Evolutionary conservation across 1,140 invertebrate species (phyloP).

Genomic region (Babylonia areolata): DNA sequence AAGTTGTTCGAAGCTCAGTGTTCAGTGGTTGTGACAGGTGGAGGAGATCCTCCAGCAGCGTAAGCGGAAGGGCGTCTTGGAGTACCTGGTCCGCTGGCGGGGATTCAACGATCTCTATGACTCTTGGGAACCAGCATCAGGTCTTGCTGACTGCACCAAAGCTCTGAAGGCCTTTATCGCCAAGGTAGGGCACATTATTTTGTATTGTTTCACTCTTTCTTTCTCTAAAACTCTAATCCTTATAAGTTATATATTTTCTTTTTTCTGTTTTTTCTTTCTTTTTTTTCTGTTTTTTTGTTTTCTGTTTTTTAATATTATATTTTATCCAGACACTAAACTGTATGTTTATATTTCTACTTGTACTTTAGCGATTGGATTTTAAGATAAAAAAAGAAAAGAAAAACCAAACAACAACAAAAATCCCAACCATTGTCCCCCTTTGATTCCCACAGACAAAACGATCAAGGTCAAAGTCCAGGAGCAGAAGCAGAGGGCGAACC

Average conservation of each 20-base stretch:
- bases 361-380: too few species aligned
- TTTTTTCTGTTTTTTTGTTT: too few species aligned
- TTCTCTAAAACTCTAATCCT: not conserved
- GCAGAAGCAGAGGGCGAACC: constrained; percentile 7
- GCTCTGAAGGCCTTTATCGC: constrained; percentile 38
- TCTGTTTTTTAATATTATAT: too few species aligned
- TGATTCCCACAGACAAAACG: not conserved
- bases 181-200: constrained; percentile 10
- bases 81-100: constrained; percentile 58
- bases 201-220: not conserved
- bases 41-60: constrained; percentile 56
- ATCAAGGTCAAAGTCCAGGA: constrained; percentile 27
- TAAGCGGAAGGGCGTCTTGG: constrained; percentile 50
- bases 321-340: too few species aligned
- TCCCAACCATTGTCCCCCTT: too few species aligned
- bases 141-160: constrained; percentile 38
- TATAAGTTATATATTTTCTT: not conserved
- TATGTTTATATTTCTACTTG: too few species aligned
- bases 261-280: not conserved
- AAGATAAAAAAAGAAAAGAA: too few species aligned
- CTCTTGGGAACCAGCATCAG: constrained; percentile 54
- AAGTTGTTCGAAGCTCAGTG: too few species aligned
- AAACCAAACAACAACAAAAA: too few species aligned
- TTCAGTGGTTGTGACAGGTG: constrained; percentile 42
- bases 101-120: constrained; percentile 50